Base-by-base conservation (phyloP, 2,113 vertebrate genomes). In the Poecilia latipinna region DNA sequence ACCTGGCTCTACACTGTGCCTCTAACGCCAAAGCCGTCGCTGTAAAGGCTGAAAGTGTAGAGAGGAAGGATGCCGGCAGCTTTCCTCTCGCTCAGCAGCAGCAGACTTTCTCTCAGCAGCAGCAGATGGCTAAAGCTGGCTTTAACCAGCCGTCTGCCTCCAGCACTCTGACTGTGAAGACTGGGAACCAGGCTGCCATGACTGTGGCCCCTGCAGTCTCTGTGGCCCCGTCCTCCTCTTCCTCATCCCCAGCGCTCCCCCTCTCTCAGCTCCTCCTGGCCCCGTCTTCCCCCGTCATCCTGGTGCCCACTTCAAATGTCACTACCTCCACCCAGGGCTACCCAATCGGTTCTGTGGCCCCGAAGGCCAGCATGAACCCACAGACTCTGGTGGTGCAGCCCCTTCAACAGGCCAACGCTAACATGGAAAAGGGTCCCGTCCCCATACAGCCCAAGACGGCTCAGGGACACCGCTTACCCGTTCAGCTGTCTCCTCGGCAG, bases 321-420 rank as follows among this genome's bases (percentile, higher is more conserved):
- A 57, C 93, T 48, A 93, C 94, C 70, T 91, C 94, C 70, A 90
- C 93, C 28, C 93, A 92, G 75, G 93, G 88, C 74, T 96, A 95
- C 68, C 90, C 96, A 17, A 95, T 97, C 48, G 96, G 95, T 57
- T 93, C 97, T 6, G 95, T 97, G 24, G 94, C 96, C 17, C 93
- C 90, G 57, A 95, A 95, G 85, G 92, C 68, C 28, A 96, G 82
- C 84, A 91, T 2, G 65, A 94, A 94, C 51, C 93, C 97, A 15
- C 98, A 99, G 90, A 98, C 98, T 32, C 93, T 99, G 65, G 97
- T 99, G 62, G 98, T 99, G 28, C 98, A 99, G 68, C 98, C 97
- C 0, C 94, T 99, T 79, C 93, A 97, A 80, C 96, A 97, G 72
- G 93, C 86, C 75, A 90, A 70, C 73, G 57, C 90, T n/a, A 82